Base-by-base conservation (phyloP, 2,113 vertebrate genomes). In the Talpa occidentalis region DNA sequence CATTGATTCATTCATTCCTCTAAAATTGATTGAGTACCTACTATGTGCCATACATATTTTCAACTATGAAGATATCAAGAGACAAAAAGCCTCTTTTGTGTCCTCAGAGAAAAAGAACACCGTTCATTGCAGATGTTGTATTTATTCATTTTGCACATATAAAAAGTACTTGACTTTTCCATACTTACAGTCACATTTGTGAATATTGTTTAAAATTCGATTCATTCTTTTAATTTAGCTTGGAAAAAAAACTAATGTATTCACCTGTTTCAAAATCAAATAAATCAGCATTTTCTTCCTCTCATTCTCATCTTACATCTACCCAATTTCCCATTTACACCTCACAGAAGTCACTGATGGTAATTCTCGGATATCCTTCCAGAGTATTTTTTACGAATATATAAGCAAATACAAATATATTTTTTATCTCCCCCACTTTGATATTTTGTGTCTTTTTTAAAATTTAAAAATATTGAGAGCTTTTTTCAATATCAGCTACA, bases 351-450 rank as follows among this genome's bases (percentile, higher is more conserved):
- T 42, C 28, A 56, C 35, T 42, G 5, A 44, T 88, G 59, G 49
- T 83, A 76, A 73, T 62, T 79, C 40, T 77, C 28, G 30, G 17
- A 2, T 70, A 49, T 24, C 24, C 7, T 93, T 82, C 40, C 42
- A 67, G 62, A 79, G 80, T 87, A 62, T 52, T 89, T 94, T 70
- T 81, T 81, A 66, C 64, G 44, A 70, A 37, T 54, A 74, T 40
- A 26, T 6, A 86, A 93, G 35, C 40, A 90, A 69, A 54, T 52
- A 85, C 26, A 93, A 92, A 93, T 84, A 76, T 32, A 56, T 92
- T 91, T 91, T 22, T 40, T 42, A 80, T 32, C 73, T 64, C 22
- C 21, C 24, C 22, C n/a, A 62, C 67, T 78, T 70, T 87, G 37
- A 59, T 82, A 12, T 85, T 79, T 52, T 54, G 1, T 60, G 54